Evolutionary conservation across 2,888 invertebrate species (phyloP).

Genomic region (Cataglyphis livida): DNA sequence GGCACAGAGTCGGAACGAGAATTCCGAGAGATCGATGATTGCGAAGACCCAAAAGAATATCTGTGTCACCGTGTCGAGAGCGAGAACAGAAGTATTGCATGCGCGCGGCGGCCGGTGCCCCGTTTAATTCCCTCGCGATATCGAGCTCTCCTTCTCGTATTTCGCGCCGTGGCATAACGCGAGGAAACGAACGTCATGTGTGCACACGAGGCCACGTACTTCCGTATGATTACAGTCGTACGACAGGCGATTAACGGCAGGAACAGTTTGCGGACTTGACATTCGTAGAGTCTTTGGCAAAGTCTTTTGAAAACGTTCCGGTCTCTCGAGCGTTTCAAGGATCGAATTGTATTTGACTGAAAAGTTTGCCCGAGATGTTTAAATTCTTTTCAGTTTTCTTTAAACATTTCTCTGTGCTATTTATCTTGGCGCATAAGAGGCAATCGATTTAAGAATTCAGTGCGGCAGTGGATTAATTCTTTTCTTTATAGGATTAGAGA

Average conservation of each 20-base stretch:
- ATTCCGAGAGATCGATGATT: conserved; percentile 61
- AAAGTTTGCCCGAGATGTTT: neutral
- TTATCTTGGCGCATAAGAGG: neutral
- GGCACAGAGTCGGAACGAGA: conserved; percentile 29
- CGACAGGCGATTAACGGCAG: conserved; percentile 13
- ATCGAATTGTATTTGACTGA: neutral
- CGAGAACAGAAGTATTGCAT: conserved; percentile 40
- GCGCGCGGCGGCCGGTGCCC: conserved; percentile 56
- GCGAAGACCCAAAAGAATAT: conserved; percentile 42
- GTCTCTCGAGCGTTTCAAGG: neutral
- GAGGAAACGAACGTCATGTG: neutral
- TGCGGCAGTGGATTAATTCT: neutral
- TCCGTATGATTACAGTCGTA: conserved; percentile 24
- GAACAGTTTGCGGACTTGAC: neutral
- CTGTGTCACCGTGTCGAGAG: conserved; percentile 45
- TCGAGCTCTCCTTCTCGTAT: conserved; percentile 26
- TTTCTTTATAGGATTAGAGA: neutral
- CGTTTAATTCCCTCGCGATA: conserved; percentile 39
- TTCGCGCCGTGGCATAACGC: conserved; percentile 39
- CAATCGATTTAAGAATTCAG: neutral
- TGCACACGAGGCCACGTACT: conserved; percentile 53
- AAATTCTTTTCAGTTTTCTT: neutral
- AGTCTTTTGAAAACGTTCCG: neutral
- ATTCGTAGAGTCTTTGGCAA: neutral
- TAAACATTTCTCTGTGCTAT: neutral